These are phyloP conservation scores for Therioaphis trifolii DNA, from an alignment of 2,888 invertebrate genomes.

Conservation along the genomic window DNA sequence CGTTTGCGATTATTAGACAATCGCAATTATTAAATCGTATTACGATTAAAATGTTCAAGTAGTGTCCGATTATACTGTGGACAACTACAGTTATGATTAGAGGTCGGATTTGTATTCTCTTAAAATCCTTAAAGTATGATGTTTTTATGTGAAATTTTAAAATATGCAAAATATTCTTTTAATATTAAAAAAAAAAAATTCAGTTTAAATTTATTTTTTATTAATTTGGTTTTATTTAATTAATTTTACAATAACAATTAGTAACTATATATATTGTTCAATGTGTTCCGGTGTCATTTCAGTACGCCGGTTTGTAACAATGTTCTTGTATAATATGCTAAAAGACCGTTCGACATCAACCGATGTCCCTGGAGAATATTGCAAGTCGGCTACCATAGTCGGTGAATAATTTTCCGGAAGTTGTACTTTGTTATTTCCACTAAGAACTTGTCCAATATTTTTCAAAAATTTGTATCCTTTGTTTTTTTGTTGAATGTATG, in stretches of 20 bases:
- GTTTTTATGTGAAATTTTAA: too few species aligned
- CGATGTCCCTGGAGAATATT: constrained; percentile 11
- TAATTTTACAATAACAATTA: constrained; percentile 26
- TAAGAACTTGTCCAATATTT: constrained; percentile 29
- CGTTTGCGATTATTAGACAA: too few species aligned
- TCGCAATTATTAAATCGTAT: too few species aligned
- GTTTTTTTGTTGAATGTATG: constrained; percentile 14
- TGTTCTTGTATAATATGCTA: too few species aligned
- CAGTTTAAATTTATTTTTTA: constrained; percentile 18
- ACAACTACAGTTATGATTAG: too few species aligned
- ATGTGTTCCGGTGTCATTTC: background rate
- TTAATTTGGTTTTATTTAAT: background rate
- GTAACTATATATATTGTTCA: constrained; percentile 1
- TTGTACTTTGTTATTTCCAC: constrained; percentile 21
- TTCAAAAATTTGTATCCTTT: constrained; percentile 35
- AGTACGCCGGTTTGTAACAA: background rate
- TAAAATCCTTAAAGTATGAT: too few species aligned
- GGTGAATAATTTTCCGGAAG: constrained; percentile 24
- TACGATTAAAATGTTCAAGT: too few species aligned
- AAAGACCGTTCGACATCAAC: background rate
- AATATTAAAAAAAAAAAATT: constrained; percentile 14
- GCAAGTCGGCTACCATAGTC: constrained; percentile 1
- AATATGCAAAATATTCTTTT: background rate
- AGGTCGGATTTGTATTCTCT: too few species aligned
- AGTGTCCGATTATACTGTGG: too few species aligned